A percentile compares a stretch with the other conserved stretches of the same genome.
These are phyloP conservation scores for Leucoraja erinaceus DNA, from an alignment of 2,113 vertebrate genomes.

Conservation along the genomic window DNA sequence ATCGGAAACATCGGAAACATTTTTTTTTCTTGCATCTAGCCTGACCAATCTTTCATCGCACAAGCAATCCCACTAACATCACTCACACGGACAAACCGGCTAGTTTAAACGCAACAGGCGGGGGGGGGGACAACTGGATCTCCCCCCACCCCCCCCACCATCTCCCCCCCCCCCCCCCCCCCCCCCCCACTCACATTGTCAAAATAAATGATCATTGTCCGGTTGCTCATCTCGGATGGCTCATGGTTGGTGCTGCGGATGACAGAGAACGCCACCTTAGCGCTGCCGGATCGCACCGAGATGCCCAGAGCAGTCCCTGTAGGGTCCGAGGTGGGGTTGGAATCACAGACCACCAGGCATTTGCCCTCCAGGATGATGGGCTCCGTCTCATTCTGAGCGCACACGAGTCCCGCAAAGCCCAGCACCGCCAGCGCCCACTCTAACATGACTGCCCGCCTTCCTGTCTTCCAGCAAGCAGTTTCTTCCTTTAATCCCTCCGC, in stretches of 20 bases:
- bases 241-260: conserved; percentile 96
- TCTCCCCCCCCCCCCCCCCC: too few species aligned
- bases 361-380: conserved; percentile 64
- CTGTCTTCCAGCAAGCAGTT: background rate
- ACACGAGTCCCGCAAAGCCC: conserved; percentile 65
- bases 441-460: conserved; percentile 64
- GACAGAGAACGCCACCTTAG: conserved; percentile 91
- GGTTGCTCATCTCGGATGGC: conserved; percentile 97
- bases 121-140: too few species aligned
- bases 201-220: conserved; percentile 93
- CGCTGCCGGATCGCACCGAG: conserved; percentile 87
- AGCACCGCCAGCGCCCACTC: conserved; percentile 63
- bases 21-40: too few species aligned
- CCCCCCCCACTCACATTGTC: conserved; percentile 79
- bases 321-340: conserved; percentile 85
- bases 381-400: conserved; percentile 88
- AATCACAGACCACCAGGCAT: conserved; percentile 88
- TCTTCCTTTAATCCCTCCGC: conserved; percentile 30
- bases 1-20: too few species aligned
- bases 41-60: too few species aligned
- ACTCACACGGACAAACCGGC: too few species aligned
- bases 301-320: conserved; percentile 89
- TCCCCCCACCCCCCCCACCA: too few species aligned
- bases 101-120: too few species aligned
- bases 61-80: too few species aligned